Conservation (phyloP, 1,140 invertebrate species). For the Ceratitis capitata region DNA sequence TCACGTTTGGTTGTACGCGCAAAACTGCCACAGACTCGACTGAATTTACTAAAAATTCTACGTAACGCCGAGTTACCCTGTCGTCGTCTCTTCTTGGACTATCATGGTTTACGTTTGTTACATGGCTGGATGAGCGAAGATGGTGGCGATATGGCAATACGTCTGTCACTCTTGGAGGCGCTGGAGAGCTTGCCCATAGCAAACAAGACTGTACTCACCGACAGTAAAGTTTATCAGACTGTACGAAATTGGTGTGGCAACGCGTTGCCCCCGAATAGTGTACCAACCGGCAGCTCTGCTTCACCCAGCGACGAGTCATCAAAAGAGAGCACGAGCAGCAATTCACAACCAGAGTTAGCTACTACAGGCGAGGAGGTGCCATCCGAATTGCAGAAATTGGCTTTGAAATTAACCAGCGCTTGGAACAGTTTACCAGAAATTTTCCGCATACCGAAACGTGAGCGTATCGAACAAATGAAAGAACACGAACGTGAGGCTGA, state of each 20-base stretch:
- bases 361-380: constrained; percentile 15
- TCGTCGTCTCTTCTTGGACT: constrained; percentile 90
- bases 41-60: constrained; percentile 76
- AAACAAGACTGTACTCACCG: constrained; percentile 91
- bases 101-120: constrained; percentile 89
- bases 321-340: constrained; percentile 37
- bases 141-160: constrained; percentile 68
- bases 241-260: constrained; percentile 80
- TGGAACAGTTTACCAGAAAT: constrained; percentile 68
- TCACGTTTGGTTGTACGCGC: constrained; percentile 92
- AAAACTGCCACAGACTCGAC: constrained; percentile 79
- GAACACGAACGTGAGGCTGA: constrained; percentile 89
- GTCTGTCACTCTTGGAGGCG: constrained; percentile 81
- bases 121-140: constrained; percentile 88
- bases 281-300: constrained; percentile 46
- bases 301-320: constrained; percentile 64
- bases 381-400: constrained; percentile 42
- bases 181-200: constrained; percentile 86
- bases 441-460: constrained; percentile 95
- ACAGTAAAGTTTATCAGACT: constrained; percentile 86
- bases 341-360: constrained; percentile 23
- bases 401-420: constrained; percentile 46
- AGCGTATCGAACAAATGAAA: constrained; percentile 91
- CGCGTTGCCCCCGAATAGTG: constrained; percentile 47
- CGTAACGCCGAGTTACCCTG: constrained; percentile 80